These are phyloP conservation scores for Lepidocyrtinus sp. DNA, from an alignment of 2,888 invertebrate species.

Conservation along the genomic window DNA sequence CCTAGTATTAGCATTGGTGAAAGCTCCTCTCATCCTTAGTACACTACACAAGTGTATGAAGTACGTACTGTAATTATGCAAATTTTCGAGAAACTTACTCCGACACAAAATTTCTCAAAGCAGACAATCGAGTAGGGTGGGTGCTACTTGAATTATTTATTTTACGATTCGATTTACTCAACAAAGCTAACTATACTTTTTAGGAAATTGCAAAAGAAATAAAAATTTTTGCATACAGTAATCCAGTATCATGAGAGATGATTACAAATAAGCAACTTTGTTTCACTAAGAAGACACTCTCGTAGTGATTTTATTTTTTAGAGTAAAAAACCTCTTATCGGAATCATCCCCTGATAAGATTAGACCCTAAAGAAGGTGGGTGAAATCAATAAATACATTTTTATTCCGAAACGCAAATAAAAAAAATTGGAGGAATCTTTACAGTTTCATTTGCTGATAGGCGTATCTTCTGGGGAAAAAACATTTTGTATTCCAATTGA, in stretches of 20 bases:
- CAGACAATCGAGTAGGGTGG: background rate
- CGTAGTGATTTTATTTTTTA: no score
- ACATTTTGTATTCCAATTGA: no score
- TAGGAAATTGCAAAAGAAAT: no score
- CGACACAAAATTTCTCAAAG: background rate
- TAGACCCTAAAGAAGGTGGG: no score
- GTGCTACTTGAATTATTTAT: constrained; percentile 51
- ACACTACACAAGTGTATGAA: no score
- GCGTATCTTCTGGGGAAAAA: background rate
- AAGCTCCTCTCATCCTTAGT: background rate
- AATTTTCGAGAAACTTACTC: constrained; percentile 22
- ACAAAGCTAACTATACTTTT: no score
- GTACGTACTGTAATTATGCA: constrained; percentile 38
- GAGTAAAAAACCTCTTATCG: no score
- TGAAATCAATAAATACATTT: background rate
- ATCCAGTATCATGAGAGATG: no score
- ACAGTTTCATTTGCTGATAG: background rate
- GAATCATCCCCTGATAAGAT: no score
- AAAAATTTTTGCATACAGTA: no score
- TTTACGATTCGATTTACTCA: background rate
- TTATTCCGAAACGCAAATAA: background rate
- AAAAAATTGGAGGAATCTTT: background rate
- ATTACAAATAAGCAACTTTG: no score
- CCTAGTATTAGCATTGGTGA: constrained; percentile 25
- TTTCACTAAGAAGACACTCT: no score